Percentiles rank a stretch among this genome's conserved stretches.
These are phyloP conservation scores for Epizoanthus illoricatus DNA, from an alignment of 92 coral and sea anemone species.

Conservation along the genomic window DNA sequence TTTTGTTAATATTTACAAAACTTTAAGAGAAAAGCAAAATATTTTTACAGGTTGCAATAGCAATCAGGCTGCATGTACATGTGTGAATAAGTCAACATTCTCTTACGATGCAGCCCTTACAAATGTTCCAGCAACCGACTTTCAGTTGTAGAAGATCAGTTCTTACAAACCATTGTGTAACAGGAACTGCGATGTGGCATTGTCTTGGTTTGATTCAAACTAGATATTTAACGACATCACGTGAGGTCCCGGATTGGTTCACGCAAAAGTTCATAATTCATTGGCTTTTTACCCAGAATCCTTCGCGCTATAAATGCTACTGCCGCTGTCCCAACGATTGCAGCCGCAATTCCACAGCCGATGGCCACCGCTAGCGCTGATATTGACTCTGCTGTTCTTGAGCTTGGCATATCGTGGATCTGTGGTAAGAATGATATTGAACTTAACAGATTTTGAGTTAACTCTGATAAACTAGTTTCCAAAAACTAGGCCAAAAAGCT, in stretches of 20 bases:
- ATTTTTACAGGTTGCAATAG: no score
- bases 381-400: conserved; percentile 86
- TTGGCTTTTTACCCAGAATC: conserved; percentile 91
- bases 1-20: no score
- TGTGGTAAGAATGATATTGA: conserved; percentile 12
- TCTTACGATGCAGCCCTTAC: no score
- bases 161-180: not conserved
- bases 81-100: no score
- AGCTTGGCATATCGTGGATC: conserved; percentile 70
- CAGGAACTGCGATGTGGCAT: not conserved
- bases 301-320: conserved; percentile 93
- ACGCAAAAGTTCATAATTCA: conserved; percentile 89
- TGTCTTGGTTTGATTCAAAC: not conserved
- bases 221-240: conserved; percentile 1
- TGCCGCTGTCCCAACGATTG: conserved; percentile 98
- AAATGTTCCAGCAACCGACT: no score
- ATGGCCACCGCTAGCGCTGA: conserved; percentile 99
- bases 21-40: no score
- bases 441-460: not conserved
- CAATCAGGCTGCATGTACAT: no score
- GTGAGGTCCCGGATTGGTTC: conserved; percentile 80
- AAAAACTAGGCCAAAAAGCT: not conserved
- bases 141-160: not conserved
- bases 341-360: conserved; percentile 98
- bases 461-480: no score